Evolutionary conservation across 2,888 invertebrate genomes (phyloP), one percentile per base, ranked within the genome.

Genomic region (Laspeyria flexula): DNA sequence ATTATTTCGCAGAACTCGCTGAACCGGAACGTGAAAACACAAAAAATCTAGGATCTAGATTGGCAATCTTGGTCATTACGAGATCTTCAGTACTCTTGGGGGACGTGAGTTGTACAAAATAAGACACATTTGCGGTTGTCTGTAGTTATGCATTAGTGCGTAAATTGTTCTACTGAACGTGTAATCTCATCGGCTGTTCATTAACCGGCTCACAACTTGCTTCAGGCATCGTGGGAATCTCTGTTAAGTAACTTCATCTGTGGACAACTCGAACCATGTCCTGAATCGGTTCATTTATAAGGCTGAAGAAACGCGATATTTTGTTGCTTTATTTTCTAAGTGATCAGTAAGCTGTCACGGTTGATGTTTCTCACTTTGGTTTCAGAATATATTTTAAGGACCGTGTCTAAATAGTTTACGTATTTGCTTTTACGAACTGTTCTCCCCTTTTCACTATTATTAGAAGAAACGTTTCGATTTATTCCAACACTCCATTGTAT

Each of bases 181-280:
- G 83, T 84, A 86, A 89, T 86, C 79, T 82, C 81, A 87, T 88
- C 85, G 80, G 79, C 71, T 76, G 72, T 81, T 83, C 85, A 87
- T 90, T 87, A 86, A 79, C 73, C 73, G 71, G 65, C 76, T 78
- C 76, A 77, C 79, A 79, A 78, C 62, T 68, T 69, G 71, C 72
- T 67, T 68, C 72, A 59, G 60, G 64, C 60, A 60, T 74, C 90
- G 90, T 90, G 90, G 85, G 91, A 90, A 90, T 48, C 68, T 68
- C 46, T 61, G 55, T 73, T 76, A 74, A 79, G 72, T 65, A 77
- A 77, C 60, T 71, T 77, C 81, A 78, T 78, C 73, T 82, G 78
- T 66, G 62, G 55, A 62, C 66, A 59, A 63, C 47, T 65, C 11
- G 49, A 47, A 60, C 37, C 48, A 47, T 60, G 49, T 52, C 59